phyloP scores from a whole-genome alignment of 2,113 vertebrate genomes.

The Esox niger region DNA sequence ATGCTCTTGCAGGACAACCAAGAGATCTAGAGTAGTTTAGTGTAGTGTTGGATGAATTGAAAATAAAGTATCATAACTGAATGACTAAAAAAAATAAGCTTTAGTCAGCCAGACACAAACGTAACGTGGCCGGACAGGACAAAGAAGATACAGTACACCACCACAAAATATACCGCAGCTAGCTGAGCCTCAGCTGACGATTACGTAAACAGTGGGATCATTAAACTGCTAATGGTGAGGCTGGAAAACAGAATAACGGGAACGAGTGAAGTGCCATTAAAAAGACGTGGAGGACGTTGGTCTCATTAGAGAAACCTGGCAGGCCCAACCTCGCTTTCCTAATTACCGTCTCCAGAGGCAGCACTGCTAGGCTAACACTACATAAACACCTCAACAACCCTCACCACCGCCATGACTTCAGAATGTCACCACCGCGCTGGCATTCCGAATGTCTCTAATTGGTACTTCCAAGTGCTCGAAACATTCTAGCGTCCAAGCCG shows the following conservation, averaged over 20 bases:
- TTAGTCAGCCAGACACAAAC: background rate
- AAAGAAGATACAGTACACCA: background rate
- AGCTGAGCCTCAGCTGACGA: background rate
- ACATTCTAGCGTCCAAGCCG: no score
- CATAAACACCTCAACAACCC: no score
- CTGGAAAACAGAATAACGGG: slow-evolving; percentile 49
- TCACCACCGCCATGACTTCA: no score
- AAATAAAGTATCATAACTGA: no score
- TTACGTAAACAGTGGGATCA: background rate
- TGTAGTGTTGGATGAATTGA: no score
- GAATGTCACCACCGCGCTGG: no score
- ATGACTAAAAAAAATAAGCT: no score
- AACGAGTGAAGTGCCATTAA: slow-evolving; percentile 29
- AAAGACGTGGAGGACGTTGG: slow-evolving; percentile 2
- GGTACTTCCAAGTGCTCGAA: no score
- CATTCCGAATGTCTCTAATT: no score
- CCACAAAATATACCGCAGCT: background rate
- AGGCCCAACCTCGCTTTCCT: slow-evolving; percentile 26
- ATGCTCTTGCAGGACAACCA: no score
- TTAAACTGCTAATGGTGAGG: slow-evolving; percentile 2
- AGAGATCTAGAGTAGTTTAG: no score
- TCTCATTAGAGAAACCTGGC: slow-evolving; percentile 38
- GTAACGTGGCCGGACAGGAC: background rate
- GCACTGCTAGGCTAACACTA: no score
- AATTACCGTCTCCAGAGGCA: slow-evolving; percentile 17